These are phyloP conservation scores for Calypte anna DNA, from an alignment of 2,113 vertebrate genomes.

Conservation along the genomic window DNA sequence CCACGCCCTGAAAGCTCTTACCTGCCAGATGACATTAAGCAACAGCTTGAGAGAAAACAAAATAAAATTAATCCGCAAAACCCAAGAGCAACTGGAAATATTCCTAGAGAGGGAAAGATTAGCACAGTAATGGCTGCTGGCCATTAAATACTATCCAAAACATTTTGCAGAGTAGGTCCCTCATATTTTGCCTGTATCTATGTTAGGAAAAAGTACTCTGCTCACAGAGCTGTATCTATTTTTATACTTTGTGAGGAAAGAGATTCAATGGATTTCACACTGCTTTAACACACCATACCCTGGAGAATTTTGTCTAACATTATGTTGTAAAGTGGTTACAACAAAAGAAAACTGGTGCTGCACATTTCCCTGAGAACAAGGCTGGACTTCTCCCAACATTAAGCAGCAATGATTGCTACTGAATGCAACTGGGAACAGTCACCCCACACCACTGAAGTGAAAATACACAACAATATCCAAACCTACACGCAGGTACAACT, in stretches of 20 bases:
- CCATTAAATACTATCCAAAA: neutral
- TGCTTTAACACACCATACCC: neutral
- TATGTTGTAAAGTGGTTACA: neutral
- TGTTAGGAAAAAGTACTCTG: neutral
- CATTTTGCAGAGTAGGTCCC: neutral
- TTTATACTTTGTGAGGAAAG: neutral
- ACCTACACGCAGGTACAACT: neutral
- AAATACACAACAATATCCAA: neutral
- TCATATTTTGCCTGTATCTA: neutral
- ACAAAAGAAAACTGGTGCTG: neutral
- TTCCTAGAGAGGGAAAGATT: conserved; percentile 10
- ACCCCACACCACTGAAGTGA: neutral
- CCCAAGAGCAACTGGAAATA: neutral
- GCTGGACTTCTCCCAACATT: neutral
- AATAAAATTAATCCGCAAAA: neutral
- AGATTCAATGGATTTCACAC: neutral
- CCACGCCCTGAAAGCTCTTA: conserved; percentile 6
- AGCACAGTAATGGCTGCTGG: conserved; percentile 19
- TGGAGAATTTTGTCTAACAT: neutral
- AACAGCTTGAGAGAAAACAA: conserved; percentile 24
- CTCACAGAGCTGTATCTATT: neutral
- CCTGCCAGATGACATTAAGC: conserved; percentile 22
- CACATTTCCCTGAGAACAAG: neutral
- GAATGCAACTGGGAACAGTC: neutral
- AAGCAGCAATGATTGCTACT: neutral